These are phyloP conservation scores for Equus przewalskii DNA, from an alignment of 2,113 vertebrate species.

Conservation along the genomic window DNA sequence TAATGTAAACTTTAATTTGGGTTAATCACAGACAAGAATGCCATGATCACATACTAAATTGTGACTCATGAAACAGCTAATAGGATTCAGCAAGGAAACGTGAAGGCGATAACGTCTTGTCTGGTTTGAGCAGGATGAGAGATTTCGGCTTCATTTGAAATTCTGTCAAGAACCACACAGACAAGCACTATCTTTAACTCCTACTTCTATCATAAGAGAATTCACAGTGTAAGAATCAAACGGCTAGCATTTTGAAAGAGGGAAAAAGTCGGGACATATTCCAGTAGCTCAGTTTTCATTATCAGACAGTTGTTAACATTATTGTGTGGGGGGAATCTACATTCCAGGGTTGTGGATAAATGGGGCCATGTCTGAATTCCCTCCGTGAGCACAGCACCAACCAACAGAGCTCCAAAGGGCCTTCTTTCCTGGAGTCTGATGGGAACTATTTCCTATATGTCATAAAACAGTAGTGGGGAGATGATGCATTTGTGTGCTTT, in stretches of 20 bases:
- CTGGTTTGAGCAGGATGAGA: constrained; percentile 6
- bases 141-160: constrained; percentile 73
- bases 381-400: constrained; percentile 62
- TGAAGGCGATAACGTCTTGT: constrained; percentile 17
- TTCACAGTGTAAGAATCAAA: constrained; percentile 75
- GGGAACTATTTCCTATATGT: neutral
- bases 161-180: constrained; percentile 20
- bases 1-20: constrained; percentile 14
- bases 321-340: constrained; percentile 63
- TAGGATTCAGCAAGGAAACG: constrained; percentile 45
- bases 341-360: constrained; percentile 54
- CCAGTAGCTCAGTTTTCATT: constrained; percentile 76
- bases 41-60: neutral
- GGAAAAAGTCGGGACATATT: constrained; percentile 43
- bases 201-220: constrained; percentile 74
- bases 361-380: constrained; percentile 61
- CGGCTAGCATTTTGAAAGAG: constrained; percentile 80
- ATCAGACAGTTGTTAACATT: constrained; percentile 73
- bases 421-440: neutral
- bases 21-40: constrained; percentile 48
- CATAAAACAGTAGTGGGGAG: neutral
- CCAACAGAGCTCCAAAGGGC: neutral
- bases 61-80: neutral
- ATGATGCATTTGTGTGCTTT: neutral
- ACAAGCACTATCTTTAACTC: constrained; percentile 48